phyloP scores from a whole-genome alignment of 1,140 invertebrate species.

The Macrocentrus cingulum region DNA sequence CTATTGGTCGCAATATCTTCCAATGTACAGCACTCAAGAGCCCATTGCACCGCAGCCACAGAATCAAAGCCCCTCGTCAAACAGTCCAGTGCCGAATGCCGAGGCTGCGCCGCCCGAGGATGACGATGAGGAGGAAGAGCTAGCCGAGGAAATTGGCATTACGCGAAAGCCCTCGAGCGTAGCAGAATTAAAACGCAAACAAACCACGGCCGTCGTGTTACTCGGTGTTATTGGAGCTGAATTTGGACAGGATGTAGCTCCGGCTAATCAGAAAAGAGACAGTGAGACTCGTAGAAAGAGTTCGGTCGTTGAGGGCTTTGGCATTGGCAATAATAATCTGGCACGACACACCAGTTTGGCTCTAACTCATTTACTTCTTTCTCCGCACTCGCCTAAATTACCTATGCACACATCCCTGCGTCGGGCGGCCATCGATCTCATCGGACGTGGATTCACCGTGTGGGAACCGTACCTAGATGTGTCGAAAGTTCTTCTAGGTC shows the following conservation, averaged over 20 bases:
- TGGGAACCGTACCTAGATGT: constrained; percentile 99
- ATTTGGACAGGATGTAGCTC: constrained; percentile 89
- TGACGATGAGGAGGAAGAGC: constrained; percentile 82
- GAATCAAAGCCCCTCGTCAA: constrained; percentile 51
- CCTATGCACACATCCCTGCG: constrained; percentile 88
- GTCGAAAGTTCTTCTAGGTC: constrained; percentile 70
- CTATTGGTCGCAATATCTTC: constrained; percentile 92
- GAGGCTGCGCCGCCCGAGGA: constrained; percentile 68
- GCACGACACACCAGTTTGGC: constrained; percentile 91
- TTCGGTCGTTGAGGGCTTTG: constrained; percentile 86
- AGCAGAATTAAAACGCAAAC: constrained; percentile 88
- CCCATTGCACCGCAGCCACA: constrained; percentile 55
- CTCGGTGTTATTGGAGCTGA: constrained; percentile 97
- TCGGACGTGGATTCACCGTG: constrained; percentile 94
- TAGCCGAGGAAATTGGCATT: constrained; percentile 60
- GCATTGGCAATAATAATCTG: constrained; percentile 88
- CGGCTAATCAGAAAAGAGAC: constrained; percentile 64
- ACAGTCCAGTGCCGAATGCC: constrained; percentile 45
- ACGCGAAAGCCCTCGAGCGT: constrained; percentile 79
- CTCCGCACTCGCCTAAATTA: constrained; percentile 77
- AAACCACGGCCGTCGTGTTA: constrained; percentile 95
- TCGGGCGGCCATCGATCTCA: constrained; percentile 93
- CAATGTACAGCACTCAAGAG: constrained; percentile 73
- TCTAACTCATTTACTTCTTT: constrained; percentile 88
- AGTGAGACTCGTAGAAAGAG: constrained; percentile 72